phyloP scores from a whole-genome alignment of 1,140 invertebrate species.

The Amphibalanus amphitrite region DNA sequence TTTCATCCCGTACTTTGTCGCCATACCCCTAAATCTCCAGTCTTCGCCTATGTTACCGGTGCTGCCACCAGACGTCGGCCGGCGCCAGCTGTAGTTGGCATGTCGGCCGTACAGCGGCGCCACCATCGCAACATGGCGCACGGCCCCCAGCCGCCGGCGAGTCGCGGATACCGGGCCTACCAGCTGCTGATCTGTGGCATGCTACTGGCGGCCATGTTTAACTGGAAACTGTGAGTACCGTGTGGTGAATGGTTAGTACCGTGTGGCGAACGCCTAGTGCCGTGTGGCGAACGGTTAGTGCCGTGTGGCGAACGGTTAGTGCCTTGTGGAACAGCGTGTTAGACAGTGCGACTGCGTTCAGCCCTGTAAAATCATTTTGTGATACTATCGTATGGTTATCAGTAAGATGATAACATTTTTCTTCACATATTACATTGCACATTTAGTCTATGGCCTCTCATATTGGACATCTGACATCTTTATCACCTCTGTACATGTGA shows the following conservation, averaged over 20 bases:
- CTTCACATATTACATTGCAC: no score
- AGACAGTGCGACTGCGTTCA: conserved; percentile 23
- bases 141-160: conserved; percentile 24
- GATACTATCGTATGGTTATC: conserved; percentile 17
- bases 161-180: conserved; percentile 25
- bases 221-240: conserved; percentile 31
- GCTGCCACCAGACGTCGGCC: no score
- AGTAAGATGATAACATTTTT: conserved; percentile 20
- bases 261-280: conserved; percentile 1
- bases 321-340: conserved; percentile 20
- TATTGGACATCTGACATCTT: no score
- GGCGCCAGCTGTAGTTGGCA: no score
- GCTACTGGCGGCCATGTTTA: conserved; percentile 23
- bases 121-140: conserved; percentile 38
- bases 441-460: no score
- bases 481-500: no score
- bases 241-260: conserved; percentile 2
- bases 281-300: conserved; percentile 8
- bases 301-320: not conserved
- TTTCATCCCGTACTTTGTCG: no score
- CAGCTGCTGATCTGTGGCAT: conserved; percentile 23
- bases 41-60: no score
- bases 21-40: no score
- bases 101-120: conserved; percentile 16
- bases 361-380: conserved; percentile 6